Conservation (phyloP, 2,888 invertebrate genomes). For the Drosophila paracracens region DNA sequence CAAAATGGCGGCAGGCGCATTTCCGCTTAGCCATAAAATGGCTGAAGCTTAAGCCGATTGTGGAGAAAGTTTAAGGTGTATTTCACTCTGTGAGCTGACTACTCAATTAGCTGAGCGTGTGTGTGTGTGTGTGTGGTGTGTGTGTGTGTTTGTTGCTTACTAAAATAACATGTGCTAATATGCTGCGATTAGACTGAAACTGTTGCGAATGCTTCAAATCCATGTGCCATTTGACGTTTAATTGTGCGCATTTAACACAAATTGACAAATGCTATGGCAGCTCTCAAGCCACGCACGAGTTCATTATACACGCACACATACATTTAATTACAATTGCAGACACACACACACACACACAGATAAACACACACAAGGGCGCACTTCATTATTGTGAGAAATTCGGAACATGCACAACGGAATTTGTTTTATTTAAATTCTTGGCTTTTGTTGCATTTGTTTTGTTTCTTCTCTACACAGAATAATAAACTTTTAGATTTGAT, state of each 20-base stretch:
- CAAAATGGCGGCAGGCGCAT: constrained; percentile 49
- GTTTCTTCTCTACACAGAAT: too few species aligned
- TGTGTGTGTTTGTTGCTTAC: neutral
- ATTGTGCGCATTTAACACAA: constrained; percentile 76
- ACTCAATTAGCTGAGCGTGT: constrained; percentile 29
- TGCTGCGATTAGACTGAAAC: constrained; percentile 58
- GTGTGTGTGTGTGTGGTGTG: constrained; percentile 3
- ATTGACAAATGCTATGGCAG: constrained; percentile 72
- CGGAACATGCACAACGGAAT: constrained; percentile 18
- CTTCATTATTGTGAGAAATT: constrained; percentile 64
- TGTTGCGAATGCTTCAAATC: constrained; percentile 28
- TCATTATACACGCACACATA: constrained; percentile 20
- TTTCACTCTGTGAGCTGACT: constrained; percentile 26
- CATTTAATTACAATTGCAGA: constrained; percentile 64
- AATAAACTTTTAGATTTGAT: neutral
- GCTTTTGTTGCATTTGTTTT: constrained; percentile 7
- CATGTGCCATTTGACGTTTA: constrained; percentile 65
- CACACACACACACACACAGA: constrained; percentile 2
- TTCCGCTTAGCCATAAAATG: constrained; percentile 54
- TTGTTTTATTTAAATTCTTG: constrained; percentile 5
- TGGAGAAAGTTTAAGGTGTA: constrained; percentile 17
- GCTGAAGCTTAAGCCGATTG: constrained; percentile 27
- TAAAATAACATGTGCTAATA: constrained; percentile 62
- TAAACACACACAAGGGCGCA: constrained; percentile 4
- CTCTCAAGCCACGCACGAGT: constrained; percentile 35